Base-by-base conservation (phyloP, 2,113 vertebrate species). In the Thymallus thymallus region DNA sequence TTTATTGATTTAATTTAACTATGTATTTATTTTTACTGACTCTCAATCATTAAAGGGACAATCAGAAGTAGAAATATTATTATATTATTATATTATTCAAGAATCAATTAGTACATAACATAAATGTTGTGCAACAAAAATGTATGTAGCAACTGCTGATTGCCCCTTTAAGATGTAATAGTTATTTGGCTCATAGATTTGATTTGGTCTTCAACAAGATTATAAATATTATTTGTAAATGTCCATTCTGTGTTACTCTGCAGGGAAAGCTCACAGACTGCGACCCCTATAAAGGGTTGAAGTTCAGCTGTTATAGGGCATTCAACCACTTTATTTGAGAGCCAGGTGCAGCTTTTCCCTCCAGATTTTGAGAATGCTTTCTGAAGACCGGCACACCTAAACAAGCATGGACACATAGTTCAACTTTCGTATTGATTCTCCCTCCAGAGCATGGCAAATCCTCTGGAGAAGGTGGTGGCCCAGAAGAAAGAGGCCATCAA, bases 401-500 rank as follows among this genome's bases (percentile, higher is more conserved):
- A 5, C n/a, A n/a, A 60, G 16, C 16, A 22, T 22, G 6, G 30
- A 60, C 3, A 18, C 12, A 18, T 46, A 64, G 5, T 61, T 62
- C 32, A 76, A 56, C 20, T 12, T 68, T 23, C 46, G 68, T 80
- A 32, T 51, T 48, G 63, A 29, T 23, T 74, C 71, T 76, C 58
- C 71, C 29, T 20, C 45, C 71, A 91, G 87, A 83, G 58, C 76
- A 94, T 94, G 92, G 72, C 73, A 14, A 88, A 69, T 69, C 80
- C 87, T 1, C 63, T 93, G 82, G 89, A 94, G 73, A 82, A 80
- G 65, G 80, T 80, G 0, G 87, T 94, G 70, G 92, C 92, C 26
- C 85, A 94, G 90, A 93, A 93, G 84, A 94, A 94, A 79, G 87
- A 93, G 82, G 85, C 89, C 74, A 93, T 94, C 6, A 91, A 93